Evolutionary conservation across 2,797 vertebrate genomes (phyloP), one percentile per base, ranked within the genome.

Genomic region (Falco rusticolus): DNA sequence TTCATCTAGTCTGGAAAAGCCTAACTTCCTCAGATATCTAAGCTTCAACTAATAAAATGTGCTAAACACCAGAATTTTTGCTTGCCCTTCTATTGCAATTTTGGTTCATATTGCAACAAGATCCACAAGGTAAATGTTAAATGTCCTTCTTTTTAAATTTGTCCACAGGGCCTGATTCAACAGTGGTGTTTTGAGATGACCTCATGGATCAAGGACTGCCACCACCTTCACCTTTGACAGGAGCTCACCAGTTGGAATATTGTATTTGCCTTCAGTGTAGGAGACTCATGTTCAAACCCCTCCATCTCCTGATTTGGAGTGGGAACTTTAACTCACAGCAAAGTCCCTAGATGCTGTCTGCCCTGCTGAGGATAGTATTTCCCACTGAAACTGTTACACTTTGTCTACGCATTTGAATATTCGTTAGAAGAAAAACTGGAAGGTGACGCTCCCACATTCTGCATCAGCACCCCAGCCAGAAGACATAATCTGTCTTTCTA

Each of bases 401-500:
- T 61, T 53, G 47, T 75, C 68, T 77, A 47, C 10, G 28, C 33
- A 88, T 95, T 59, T 93, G 91, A 93, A 94, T 96, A 88, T 85
- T 93, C 18, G 3, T 94, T 94, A 79, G 85, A 61, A 61, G 50
- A 89, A 50, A 85, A 87, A 7, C 53, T 87, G 50, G 69, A 88
- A 87, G 76, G 60, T 47, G 47, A 65, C 1, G 2, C 76, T 96
- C 94, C 76, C 89, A 86, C 61, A 51, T 16, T 77, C 10, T 77
- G 71, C 51, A 59, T 41, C 53, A 80, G 64, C 78, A 82, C 16
- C 48, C 13, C 51, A 80, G 88, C 47, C 90, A 91, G 88, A 37
- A 96, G 82, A 66, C 29, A 28, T 96, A 92, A 96, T 96, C 89
- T 91, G 68, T 22, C 57, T 88, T 71, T 77, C 57, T 72, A 56